Evolutionary conservation across 2,113 vertebrate genomes (phyloP).

Genomic region (Ctenodactylus gundi): DNA sequence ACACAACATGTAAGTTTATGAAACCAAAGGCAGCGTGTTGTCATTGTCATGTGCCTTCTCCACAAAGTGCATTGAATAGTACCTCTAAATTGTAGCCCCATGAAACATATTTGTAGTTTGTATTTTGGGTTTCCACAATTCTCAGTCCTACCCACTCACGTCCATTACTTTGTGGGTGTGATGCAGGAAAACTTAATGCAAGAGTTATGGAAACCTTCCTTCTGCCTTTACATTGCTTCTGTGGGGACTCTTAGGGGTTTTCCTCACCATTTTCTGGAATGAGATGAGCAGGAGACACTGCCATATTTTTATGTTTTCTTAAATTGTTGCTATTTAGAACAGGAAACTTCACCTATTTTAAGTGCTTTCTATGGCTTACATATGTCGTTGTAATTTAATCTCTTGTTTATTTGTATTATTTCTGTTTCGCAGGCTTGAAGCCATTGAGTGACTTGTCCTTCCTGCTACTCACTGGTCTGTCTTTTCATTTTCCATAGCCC

Average conservation of each 20-base stretch:
- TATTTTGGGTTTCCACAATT: neutral
- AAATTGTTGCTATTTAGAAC: slow-evolving; percentile 21
- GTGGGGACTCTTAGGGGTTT: neutral
- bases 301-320: neutral
- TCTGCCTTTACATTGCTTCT: neutral
- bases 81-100: neutral
- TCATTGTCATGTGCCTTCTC: neutral
- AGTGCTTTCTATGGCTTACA: neutral
- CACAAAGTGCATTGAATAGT: neutral
- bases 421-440: slow-evolving; percentile 9
- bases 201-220: neutral
- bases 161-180: neutral
- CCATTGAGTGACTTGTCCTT: neutral
- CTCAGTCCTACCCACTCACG: neutral
- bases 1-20: slow-evolving; percentile 12
- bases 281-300: neutral
- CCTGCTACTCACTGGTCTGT: neutral
- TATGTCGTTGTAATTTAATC: slow-evolving; percentile 2
- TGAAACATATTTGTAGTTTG: neutral
- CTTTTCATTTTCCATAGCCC: neutral
- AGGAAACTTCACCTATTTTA: slow-evolving; percentile 27
- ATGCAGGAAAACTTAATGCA: neutral
- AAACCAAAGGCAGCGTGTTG: slow-evolving; percentile 21
- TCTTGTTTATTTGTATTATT: slow-evolving; percentile 1
- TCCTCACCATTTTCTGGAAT: neutral